Percentiles rank a stretch among this genome's conserved stretches.
Evolutionary conservation across 2,113 vertebrate species (phyloP).

Genomic region (Athene noctua): DNA sequence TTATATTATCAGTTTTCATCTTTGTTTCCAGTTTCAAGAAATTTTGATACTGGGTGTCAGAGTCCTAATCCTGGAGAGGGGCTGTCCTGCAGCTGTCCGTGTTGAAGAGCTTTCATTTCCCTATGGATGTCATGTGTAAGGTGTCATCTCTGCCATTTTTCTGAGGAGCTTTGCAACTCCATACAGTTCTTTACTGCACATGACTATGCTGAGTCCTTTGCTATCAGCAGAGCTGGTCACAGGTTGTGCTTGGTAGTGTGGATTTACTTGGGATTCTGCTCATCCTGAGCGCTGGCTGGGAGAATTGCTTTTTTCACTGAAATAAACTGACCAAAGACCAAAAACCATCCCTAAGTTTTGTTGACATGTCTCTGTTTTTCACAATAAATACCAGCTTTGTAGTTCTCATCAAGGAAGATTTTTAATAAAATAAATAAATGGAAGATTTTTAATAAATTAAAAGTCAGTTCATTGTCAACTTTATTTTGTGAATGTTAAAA

Average conservation of each 20-base stretch:
- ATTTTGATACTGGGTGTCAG: background rate
- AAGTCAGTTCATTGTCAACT: background rate
- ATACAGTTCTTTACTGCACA: background rate
- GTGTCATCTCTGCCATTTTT: background rate
- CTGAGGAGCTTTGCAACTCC: background rate
- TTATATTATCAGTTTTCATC: background rate
- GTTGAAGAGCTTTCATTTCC: background rate
- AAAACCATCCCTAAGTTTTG: background rate
- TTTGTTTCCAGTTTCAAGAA: background rate
- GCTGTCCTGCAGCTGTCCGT: background rate
- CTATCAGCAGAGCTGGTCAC: background rate
- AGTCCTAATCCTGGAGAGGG: background rate
- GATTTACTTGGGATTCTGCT: background rate
- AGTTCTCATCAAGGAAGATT: background rate
- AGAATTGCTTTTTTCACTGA: background rate
- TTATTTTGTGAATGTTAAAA: background rate
- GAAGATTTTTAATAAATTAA: background rate
- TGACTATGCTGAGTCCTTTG: background rate
- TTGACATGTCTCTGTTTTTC: background rate
- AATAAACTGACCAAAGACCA: background rate
- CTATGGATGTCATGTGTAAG: accelerated
- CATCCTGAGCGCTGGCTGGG: background rate
- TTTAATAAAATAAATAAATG: background rate
- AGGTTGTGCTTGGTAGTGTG: background rate
- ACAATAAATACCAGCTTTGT: background rate